phyloP scores from a whole-genome alignment of 2,113 vertebrate genomes.

The Vanacampus margaritifer region DNA sequence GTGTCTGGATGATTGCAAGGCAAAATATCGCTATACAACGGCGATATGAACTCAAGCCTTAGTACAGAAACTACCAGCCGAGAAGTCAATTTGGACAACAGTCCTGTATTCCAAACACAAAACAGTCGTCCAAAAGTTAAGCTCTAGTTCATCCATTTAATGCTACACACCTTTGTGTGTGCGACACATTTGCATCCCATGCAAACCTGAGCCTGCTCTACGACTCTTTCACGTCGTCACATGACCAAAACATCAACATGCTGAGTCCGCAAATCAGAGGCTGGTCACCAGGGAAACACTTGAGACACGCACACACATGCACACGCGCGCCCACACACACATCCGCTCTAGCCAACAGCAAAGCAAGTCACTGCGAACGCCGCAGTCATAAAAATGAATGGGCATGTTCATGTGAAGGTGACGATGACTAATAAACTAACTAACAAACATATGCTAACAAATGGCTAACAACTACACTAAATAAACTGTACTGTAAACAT shows the following conservation, averaged over 20 bases:
- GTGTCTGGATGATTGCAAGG: neutral
- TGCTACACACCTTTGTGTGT: neutral
- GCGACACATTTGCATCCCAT: conserved; percentile 23
- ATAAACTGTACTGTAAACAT: neutral
- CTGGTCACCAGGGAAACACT: conserved; percentile 61
- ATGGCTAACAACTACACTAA: neutral
- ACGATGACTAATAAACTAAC: neutral
- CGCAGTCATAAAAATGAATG: neutral
- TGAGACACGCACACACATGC: conserved; percentile 40
- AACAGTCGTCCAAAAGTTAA: neutral
- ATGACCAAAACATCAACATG: conserved; percentile 66
- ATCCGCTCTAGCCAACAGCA: neutral
- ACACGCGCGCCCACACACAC: neutral
- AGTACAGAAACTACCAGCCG: neutral
- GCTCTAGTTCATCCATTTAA: neutral
- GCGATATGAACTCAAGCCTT: neutral
- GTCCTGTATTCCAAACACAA: neutral
- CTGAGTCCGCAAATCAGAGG: conserved; percentile 63
- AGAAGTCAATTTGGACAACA: neutral
- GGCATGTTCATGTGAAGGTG: neutral
- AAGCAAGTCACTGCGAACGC: neutral
- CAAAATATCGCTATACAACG: neutral
- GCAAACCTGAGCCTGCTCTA: conserved; percentile 22
- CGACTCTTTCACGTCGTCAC: conserved; percentile 54
- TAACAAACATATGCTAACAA: neutral